Percentiles rank a stretch among this genome's conserved stretches.
These are phyloP conservation scores for Caenorhabditis drosophilae DNA, from an alignment of 2,888 invertebrate species.

Conservation along the genomic window DNA sequence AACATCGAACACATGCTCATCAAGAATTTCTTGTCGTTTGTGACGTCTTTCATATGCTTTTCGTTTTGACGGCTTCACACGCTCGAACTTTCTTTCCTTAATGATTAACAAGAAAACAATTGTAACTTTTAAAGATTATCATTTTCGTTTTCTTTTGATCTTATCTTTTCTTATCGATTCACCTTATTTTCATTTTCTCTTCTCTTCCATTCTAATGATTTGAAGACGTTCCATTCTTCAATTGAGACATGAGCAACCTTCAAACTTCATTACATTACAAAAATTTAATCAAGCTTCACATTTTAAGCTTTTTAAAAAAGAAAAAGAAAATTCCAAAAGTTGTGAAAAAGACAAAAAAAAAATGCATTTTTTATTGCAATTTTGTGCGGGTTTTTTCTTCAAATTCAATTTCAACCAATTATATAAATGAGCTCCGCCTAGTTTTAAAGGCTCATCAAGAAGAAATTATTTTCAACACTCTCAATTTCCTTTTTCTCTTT, in stretches of 20 bases:
- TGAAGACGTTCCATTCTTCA: constrained; percentile 55
- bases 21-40: constrained; percentile 35
- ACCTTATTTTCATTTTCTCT: constrained; percentile 52
- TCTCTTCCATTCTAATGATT: constrained; percentile 43
- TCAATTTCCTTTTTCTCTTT: too few relatives aligned
- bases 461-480: too few relatives aligned
- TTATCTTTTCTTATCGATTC: background rate
- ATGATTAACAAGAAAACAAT: background rate
- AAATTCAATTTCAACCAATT: too few relatives aligned
- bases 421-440: too few relatives aligned
- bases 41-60: constrained; percentile 55
- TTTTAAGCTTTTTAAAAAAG: too few relatives aligned
- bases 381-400: too few relatives aligned
- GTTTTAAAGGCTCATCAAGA: too few relatives aligned
- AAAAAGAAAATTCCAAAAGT: constrained; percentile 6
- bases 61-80: constrained; percentile 57
- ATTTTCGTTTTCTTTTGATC: background rate
- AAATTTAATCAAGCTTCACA: constrained; percentile 6
- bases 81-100: constrained; percentile 47
- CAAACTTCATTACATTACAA: too few relatives aligned
- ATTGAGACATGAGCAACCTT: constrained; percentile 47
- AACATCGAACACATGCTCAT: constrained; percentile 36
- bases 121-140: background rate
- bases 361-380: too few relatives aligned
- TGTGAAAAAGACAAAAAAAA: too few relatives aligned